Percentiles rank a stretch among this genome's conserved stretches.
These are phyloP conservation scores for Phoxinus dragarum DNA, from an alignment of 2,797 vertebrate species.

Conservation along the genomic window DNA sequence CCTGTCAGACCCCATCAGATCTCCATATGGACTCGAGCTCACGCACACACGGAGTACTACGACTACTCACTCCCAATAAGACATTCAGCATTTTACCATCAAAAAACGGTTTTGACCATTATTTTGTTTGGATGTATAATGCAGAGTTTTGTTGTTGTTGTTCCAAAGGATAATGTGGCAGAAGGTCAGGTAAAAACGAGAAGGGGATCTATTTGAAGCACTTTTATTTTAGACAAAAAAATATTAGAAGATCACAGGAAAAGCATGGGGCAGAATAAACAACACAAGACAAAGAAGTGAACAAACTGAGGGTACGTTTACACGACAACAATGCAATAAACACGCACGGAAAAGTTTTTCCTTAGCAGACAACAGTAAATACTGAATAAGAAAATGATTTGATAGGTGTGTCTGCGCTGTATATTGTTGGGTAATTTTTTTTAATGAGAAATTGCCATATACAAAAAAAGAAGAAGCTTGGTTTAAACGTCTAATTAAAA, in stretches of 20 bases:
- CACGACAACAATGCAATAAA: not conserved
- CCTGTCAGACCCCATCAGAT: constrained; percentile 72
- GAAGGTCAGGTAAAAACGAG: not conserved
- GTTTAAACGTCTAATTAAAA: not conserved
- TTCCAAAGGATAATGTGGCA: not conserved
- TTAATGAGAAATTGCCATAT: not conserved
- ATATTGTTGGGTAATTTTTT: not conserved
- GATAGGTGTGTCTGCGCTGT: not conserved
- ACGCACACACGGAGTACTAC: not conserved
- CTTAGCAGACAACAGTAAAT: not conserved
- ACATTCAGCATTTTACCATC: not conserved
- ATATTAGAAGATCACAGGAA: not conserved
- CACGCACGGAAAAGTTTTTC: not conserved
- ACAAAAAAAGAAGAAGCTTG: not conserved
- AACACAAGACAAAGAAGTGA: not conserved
- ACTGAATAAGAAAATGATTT: not conserved
- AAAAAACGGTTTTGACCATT: not conserved
- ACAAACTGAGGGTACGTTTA: not conserved
- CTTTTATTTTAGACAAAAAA: not conserved
- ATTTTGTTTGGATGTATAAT: not conserved
- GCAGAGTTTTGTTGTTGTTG: not conserved
- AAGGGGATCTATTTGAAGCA: not conserved
- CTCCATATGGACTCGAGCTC: constrained; percentile 46
- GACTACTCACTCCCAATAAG: not conserved
- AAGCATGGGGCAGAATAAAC: not conserved